Base-by-base conservation (phyloP, 1,140 invertebrate species). In the Hypothenemus hampei region DNA sequence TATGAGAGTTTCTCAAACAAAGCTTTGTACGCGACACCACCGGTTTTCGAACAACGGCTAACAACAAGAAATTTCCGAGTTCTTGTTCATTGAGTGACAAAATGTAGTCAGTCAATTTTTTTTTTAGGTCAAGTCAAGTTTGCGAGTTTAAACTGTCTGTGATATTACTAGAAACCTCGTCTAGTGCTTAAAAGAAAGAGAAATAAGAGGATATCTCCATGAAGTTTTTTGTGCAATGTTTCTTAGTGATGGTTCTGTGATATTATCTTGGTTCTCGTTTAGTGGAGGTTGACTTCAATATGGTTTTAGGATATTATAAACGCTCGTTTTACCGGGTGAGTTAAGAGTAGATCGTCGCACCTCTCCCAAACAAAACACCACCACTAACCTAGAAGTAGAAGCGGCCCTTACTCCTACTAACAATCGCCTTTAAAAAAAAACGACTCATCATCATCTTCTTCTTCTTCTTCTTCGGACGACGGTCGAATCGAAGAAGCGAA, bases 221-320 rank as follows among this genome's bases (percentile, higher is more conserved):
- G 48, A 40, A 51, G 48, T 51, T 40, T 24, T 29, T 18, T 41
- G 48, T 51, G 48, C 48, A 51, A 51, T 51, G 48, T 51, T 40
- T 51, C 40, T 16, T 44, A 53, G 50, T 53, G 50, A 53, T 53
- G 40, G 43, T 43, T 53, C 50, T 53, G 50, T 53, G 50, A 53
- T 53, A 53, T 53, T 51, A 29, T 40, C 20, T 51, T 51, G 37
- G 46, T 48, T 51, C 48, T 40, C 37, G n/a, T 51, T 26, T 44
- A 53, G 50, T 53, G 50, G 50, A 43, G 50, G 50, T 39, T 53
- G 50, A 53, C 19, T 40, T 18, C 23, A 35, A 44, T 11, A 51
- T 51, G 50, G 21, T 23, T 44, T 53, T 53, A 53, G 50, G 50
- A 53, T 53, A 53, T 53, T 53, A 44, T 35, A 44, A 41, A 41